Base-by-base conservation (phyloP, 2,113 vertebrate species). In the Parus major region DNA sequence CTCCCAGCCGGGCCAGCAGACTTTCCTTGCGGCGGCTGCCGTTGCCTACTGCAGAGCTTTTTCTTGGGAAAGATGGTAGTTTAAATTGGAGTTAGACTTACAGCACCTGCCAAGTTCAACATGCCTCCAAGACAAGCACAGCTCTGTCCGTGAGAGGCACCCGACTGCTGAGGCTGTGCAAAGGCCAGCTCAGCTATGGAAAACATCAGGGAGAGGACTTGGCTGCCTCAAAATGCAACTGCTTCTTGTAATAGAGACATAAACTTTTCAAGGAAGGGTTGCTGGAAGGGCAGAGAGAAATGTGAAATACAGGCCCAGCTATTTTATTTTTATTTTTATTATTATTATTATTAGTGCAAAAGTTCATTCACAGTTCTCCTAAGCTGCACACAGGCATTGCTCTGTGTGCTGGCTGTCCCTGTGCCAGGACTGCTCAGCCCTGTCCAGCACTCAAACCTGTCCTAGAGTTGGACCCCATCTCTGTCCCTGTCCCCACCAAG, bases 81-180 rank as follows among this genome's bases (percentile, higher is more conserved):
- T 97, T 95, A 82, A 90, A 91, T 70, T 97, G 96, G 97, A 98
- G 90, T 53, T 77, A 90, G 93, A 80, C 13, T 3, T 7, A 44
- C 1, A 0, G 42, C 64, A 97, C 92, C 95, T 96, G 98, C 98
- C 98, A 98, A 98, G 81, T 96, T 94, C 97, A 98, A 97, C 96
- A 97, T 23, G 41, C 81, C 86, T 93, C 7, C 0, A 72, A 97
- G 95, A 98, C 97, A 98, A 97, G 94, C 88, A 71, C 53, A 8
- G 78, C 94, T 96, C 92, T 97, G 64, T 97, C 88, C 7, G 1
- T 3, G 24, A 95, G 85, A 96, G 95, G 77, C 88, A 86, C 94
- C 81, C 5, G 2, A 16, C 36, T 9, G 49, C 92, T 15, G 35
- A 60, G 92, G 89, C 97, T 86, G 57, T 17, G 69, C 79, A 53